Base-by-base conservation (phyloP, 2,797 vertebrate genomes). In the Ptychadena robeensis region DNA sequence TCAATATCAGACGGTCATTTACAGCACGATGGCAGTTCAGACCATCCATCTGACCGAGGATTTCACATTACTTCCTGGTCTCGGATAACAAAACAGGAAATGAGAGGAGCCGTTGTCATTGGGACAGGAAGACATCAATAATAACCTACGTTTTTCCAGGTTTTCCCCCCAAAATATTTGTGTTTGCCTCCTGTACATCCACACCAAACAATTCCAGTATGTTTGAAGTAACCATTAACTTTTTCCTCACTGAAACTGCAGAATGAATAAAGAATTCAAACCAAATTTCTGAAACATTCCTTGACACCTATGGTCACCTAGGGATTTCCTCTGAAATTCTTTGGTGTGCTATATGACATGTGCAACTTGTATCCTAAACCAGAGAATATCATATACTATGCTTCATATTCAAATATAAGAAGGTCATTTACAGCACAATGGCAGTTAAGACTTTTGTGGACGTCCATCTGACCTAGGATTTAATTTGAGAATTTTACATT, bases 291-390 rank as follows among this genome's bases (percentile, higher is more conserved):
- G 79, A 86, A 86, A 82, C 82, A 88, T 80, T 86, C 82, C 79
- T 91, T 88, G 89, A 82, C 87, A 92, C 91, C 91, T 93, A 89
- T 91, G 92, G 93, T 93, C 92, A 91, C 85, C 87, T 77, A 86
- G 75, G 87, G 81, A 82, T 79, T 88, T 86, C 81, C 84, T 74
- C 35, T 79, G 81, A 86, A 86, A 88, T 35, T 34, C 12, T 40
- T 25, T 61, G 59, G 3, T 61, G 25, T 61, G 1, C 59, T 61
- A 12, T 40, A 40, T 61, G 22, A 61, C 12, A 61, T 28, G 8
- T 25, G 92, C 94, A 67, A 67, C 64, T 4, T 9, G 30, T 6
- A n/a, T 67, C 9, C 3, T 27, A 34, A 53, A 18, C 44, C 22
- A 7, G 6, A 22, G 44, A 7, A 22, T 7, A 22, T n/a, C 18